Base-by-base conservation (phyloP, 2,797 vertebrate species). In the Cottoperca gobio region DNA sequence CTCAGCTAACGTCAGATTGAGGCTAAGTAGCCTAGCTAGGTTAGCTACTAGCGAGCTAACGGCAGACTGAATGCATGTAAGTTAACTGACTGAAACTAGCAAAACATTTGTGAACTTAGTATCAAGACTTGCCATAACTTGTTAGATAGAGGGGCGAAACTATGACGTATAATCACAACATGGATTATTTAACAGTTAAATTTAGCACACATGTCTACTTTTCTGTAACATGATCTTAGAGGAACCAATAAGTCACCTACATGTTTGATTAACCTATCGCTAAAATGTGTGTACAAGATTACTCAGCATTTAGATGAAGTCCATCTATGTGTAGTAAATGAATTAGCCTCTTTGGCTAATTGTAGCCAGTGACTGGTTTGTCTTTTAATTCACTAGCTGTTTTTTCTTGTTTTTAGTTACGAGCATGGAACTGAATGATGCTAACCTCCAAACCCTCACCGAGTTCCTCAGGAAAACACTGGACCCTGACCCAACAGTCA, bases 401-500 rank as follows among this genome's bases (percentile, higher is more conserved):
- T 66, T 63, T 19, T 64, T 40, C 4, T 54, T 5, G 0, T 13
- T 42, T 11, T 12, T 21, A 84, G 73, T 48, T 73, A 45, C 61
- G 1, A 92, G 53, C 86, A 99, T 99, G 98, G 98, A 99, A 84
- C 94, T 99, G 79, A 99, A 97, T 82, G 98, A 99, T 88, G 95
- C 95, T 73, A 99, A 99, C 93, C 95, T 99, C 78, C 97, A 98
- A 83, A 96, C 95, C 55, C 93, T 99, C 86, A 99, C 97, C 1
- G 98, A 99, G 85, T 99, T 97, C 82, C 91, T 99, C 43, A 96
- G 95, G 91, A 99, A 99, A 93, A 99, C 98, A 0, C 91, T 99
- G 81, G 97, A 97, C 92, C 97, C 98, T 52, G 97, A 99, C 89
- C 98, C 98, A 73, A 82, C 95, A 48, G 93, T 99, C 88, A 95